Evolutionary conservation across 2,888 invertebrate genomes (phyloP).

Genomic region (Drosophila histrio): DNA sequence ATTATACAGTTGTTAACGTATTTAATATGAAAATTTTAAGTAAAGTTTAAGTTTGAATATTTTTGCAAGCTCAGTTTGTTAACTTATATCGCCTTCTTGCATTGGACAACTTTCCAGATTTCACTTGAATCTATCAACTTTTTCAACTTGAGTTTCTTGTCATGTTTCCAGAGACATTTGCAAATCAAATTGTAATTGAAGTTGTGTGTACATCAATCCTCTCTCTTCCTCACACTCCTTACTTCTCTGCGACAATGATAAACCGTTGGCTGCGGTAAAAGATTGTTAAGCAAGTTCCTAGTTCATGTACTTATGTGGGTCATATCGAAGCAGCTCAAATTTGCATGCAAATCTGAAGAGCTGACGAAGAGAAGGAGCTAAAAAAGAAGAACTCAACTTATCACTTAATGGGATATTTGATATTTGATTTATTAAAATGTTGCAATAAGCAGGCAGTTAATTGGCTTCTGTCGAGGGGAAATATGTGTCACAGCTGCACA

Average conservation of each 20-base stretch:
- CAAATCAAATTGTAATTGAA: slow-evolving; percentile 73
- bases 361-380: neutral
- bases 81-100: neutral
- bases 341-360: slow-evolving; percentile 40
- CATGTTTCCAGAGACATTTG: slow-evolving; percentile 59
- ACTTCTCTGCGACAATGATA: slow-evolving; percentile 13
- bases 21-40: slow-evolving; percentile 5
- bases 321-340: slow-evolving; percentile 33
- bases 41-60: neutral
- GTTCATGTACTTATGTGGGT: slow-evolving; percentile 9
- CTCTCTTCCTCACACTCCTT: neutral
- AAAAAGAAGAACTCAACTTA: slow-evolving; percentile 13
- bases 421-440: slow-evolving; percentile 36
- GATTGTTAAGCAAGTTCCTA: slow-evolving; percentile 36
- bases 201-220: slow-evolving; percentile 27
- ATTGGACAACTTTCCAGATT: slow-evolving; percentile 17
- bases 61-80: neutral
- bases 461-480: neutral
- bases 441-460: slow-evolving; percentile 6
- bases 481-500: slow-evolving; percentile 48
- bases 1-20: neutral
- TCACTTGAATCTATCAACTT: slow-evolving; percentile 10
- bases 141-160: slow-evolving; percentile 52
- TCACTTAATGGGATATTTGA: slow-evolving; percentile 25
- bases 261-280: slow-evolving; percentile 36